Percentiles rank a stretch among this genome's conserved stretches.
phyloP scores from a whole-genome alignment of 2,113 vertebrate genomes.

The Sceloporus tristichus region DNA sequence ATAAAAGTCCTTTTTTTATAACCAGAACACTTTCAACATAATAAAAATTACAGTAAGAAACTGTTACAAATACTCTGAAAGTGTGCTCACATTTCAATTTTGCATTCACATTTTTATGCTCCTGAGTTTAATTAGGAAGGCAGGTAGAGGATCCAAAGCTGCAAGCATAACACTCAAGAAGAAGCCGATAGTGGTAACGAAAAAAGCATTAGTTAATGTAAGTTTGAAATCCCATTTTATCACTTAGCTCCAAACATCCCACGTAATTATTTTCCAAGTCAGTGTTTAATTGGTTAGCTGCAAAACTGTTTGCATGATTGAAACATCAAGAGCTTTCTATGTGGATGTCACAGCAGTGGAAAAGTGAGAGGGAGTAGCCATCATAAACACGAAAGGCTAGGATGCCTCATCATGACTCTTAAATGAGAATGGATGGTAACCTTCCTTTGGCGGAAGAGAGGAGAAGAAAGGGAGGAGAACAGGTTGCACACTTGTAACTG shows the following conservation, averaged over 20 bases:
- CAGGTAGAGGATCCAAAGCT: conserved; percentile 4
- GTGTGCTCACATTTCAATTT: background rate
- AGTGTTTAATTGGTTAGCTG: conserved; percentile 16
- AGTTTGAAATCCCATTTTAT: conserved; percentile 17
- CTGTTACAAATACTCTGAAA: background rate
- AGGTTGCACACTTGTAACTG: too few relatives aligned
- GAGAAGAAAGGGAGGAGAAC: background rate
- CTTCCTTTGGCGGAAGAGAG: background rate
- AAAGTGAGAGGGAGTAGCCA: background rate
- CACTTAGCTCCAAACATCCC: conserved; percentile 8
- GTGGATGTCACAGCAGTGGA: background rate
- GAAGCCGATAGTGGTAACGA: background rate
- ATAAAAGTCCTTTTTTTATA: background rate
- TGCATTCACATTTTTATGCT: background rate
- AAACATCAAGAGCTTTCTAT: background rate
- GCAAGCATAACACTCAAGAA: background rate
- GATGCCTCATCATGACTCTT: too few relatives aligned
- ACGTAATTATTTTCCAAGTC: background rate
- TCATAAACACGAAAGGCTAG: background rate
- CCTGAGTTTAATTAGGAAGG: conserved; percentile 20
- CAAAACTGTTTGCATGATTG: background rate
- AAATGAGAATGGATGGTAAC: background rate
- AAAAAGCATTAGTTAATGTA: background rate
- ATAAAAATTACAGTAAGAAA: background rate
- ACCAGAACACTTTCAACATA: background rate